Base-by-base conservation (phyloP, 92 coral and sea anemone species). In the Ricordea florida region DNA sequence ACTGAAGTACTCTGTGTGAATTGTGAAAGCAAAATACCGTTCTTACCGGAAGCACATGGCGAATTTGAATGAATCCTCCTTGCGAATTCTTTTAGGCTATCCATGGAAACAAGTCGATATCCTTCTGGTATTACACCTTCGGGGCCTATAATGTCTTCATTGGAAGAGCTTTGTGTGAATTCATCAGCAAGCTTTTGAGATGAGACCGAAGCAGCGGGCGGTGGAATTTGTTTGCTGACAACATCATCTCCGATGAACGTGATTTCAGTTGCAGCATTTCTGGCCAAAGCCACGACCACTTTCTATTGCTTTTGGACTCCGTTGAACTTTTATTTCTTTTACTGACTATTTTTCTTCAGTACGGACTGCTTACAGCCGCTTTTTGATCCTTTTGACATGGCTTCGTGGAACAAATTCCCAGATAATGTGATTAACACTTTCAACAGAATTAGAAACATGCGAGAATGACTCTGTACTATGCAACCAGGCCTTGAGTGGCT, bases 131-230 rank as follows among this genome's bases (percentile, higher is more conserved):
- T 43, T 15, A 9, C 64, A 57, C 64, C 64, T 57, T 14, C 15
- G 2, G 18, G 17, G 31, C 31, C 64, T 2, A 36, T 36, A 23
- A 58, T 28, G 11, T 14, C 17, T 58, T 58, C 66, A 36, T 58
- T 43, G 0, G 66, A 62, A 62, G 69, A 62, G 51, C 34, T 62
- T 40, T 62, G 32, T 37, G 51, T 22, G 52, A 2, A 38, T 43
- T 62, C 34, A 23, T 5, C 18, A 6, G 29, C 34, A 40, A 62
- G 47, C 11, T 31, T 62, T 62, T 50, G 4, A 10, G 14, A 40
- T 8, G 51, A 62, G 10, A 17, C 69, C 45, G 66, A 58, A 32
- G 66, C 66, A 58, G 43, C 66, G 28, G 66, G 66, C 23, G 66
- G 43, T 36, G 66, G 66, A 58, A 58, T 51, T 26, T 57, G 43